Evolutionary conservation across 2,113 vertebrate species (phyloP).

Genomic region (Hiodon alosoides): DNA sequence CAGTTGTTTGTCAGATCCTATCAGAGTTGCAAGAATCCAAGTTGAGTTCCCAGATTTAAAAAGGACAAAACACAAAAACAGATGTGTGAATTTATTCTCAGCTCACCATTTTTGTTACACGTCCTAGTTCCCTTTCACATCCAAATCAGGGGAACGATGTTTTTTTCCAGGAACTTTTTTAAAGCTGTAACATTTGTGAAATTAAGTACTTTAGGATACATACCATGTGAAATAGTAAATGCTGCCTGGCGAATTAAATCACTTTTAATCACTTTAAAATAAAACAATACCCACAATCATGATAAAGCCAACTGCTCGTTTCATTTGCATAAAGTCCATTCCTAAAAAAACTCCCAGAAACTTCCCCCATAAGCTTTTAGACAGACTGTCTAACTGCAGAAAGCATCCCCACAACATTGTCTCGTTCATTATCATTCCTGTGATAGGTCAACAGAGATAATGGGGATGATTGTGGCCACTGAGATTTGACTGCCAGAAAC

Average conservation of each 20-base stretch:
- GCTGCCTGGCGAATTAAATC: no score
- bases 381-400: no score
- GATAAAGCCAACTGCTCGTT: no score
- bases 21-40: slow-evolving; percentile 23
- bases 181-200: neutral
- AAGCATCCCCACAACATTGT: slow-evolving; percentile 14
- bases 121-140: neutral
- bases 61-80: slow-evolving; percentile 18
- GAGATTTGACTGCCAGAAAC: slow-evolving; percentile 12
- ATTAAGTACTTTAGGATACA: no score
- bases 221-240: no score
- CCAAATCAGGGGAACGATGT: neutral
- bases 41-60: slow-evolving; percentile 31
- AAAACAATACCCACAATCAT: no score
- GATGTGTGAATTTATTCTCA: no score
- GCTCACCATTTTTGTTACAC: neutral
- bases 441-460: slow-evolving; percentile 20
- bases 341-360: no score
- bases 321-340: no score
- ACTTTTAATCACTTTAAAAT: no score
- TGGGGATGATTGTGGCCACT: neutral
- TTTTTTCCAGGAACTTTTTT: neutral
- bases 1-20: slow-evolving; percentile 44
- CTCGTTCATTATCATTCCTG: slow-evolving; percentile 32
- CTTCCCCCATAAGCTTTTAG: no score